phyloP scores from a whole-genome alignment of 2,888 invertebrate genomes.

The Euphydryas editha region DNA sequence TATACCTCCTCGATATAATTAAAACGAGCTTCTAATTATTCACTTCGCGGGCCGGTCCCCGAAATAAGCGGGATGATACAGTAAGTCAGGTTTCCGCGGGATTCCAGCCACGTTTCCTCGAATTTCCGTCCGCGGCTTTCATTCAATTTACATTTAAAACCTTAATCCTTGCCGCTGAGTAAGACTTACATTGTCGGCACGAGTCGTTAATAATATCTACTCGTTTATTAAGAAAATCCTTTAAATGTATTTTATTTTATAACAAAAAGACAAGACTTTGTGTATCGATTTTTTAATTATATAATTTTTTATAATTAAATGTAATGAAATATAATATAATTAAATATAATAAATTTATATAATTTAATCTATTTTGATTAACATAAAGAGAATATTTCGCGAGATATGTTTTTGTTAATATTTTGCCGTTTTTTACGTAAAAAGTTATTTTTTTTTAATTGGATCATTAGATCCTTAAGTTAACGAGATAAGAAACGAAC shows the following conservation, averaged over 20 bases:
- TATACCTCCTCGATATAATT: constrained; percentile 52
- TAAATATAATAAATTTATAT: too few species aligned
- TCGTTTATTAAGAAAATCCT: constrained; percentile 31
- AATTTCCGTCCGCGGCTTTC: constrained; percentile 61
- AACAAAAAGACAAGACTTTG: not conserved
- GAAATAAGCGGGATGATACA: constrained; percentile 50
- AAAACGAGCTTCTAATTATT: constrained; percentile 61
- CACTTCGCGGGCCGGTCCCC: constrained; percentile 52
- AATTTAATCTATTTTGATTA: too few species aligned
- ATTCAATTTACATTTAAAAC: constrained; percentile 57
- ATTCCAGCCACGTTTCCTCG: constrained; percentile 48
- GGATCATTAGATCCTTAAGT: too few species aligned
- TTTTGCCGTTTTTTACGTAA: too few species aligned
- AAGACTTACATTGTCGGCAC: constrained; percentile 45
- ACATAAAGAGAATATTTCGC: too few species aligned
- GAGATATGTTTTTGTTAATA: too few species aligned
- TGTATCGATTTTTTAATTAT: not conserved
- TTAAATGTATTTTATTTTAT: constrained; percentile 9
- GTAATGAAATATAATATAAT: too few species aligned
- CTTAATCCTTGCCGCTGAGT: constrained; percentile 54
- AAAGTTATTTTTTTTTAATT: too few species aligned
- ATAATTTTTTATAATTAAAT: too few species aligned
- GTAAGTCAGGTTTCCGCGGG: constrained; percentile 52
- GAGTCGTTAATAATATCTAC: constrained; percentile 38
- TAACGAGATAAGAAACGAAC: too few species aligned